Conservation (phyloP, 2,797 vertebrate species). For the Clarias fuscus region DNA sequence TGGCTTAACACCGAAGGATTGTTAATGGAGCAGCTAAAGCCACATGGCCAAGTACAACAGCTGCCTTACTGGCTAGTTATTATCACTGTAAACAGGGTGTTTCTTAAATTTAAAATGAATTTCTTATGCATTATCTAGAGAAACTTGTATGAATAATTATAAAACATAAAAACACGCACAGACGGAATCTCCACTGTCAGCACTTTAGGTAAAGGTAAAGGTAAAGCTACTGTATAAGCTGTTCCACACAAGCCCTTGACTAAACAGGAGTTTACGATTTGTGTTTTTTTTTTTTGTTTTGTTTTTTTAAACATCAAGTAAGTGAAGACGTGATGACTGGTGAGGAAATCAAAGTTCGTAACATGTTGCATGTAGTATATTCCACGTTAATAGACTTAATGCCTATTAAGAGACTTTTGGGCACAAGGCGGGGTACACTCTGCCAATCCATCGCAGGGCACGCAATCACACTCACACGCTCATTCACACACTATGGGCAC, state of each 20-base stretch:
- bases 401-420: no score
- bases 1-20: background rate
- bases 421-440: no score
- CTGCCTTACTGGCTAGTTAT: background rate
- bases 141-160: background rate
- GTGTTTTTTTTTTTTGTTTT: background rate
- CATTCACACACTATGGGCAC: no score
- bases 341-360: background rate
- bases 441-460: no score
- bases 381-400: no score
- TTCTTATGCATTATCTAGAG: background rate
- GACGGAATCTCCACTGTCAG: background rate
- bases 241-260: background rate
- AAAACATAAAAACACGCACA: background rate
- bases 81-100: background rate
- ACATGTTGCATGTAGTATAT: no score
- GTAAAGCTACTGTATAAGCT: background rate
- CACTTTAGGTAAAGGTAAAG: background rate
- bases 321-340: background rate
- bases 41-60: background rate
- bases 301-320: background rate
- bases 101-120: background rate
- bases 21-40: background rate
- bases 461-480: no score
- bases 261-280: background rate